Percentiles rank a stretch among this genome's conserved stretches.
These are phyloP conservation scores for Maccullochella peelii DNA, from an alignment of 2,113 vertebrate genomes.

Conservation along the genomic window DNA sequence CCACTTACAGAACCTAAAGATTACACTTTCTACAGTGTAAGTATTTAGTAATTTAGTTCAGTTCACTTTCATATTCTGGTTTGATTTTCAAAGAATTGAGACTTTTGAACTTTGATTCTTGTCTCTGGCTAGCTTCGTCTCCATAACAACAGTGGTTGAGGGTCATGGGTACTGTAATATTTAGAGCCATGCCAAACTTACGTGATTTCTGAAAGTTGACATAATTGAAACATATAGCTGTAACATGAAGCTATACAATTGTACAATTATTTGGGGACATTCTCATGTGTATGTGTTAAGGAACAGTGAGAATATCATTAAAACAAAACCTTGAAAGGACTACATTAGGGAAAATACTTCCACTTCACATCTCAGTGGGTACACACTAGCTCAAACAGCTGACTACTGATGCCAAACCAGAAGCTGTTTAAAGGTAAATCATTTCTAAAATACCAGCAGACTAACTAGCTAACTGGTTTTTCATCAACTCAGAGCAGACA, in stretches of 20 bases:
- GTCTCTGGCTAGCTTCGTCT: neutral
- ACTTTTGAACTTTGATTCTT: no score
- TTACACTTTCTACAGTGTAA: no score
- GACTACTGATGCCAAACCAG: no score
- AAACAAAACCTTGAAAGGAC: neutral
- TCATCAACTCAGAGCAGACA: no score
- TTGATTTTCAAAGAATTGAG: neutral
- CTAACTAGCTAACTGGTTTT: no score
- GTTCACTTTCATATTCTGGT: neutral
- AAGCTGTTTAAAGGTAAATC: no score
- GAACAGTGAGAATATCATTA: neutral
- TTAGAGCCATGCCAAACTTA: no score
- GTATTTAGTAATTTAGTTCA: neutral
- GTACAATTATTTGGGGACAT: neutral
- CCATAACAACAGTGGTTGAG: neutral
- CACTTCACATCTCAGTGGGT: no score
- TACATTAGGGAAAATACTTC: neutral
- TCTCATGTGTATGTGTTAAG: neutral
- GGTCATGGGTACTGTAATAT: neutral
- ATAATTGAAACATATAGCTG: neutral
- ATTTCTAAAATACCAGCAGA: no score
- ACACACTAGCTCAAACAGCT: no score
- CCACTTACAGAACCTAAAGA: neutral
- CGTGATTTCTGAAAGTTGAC: no score
- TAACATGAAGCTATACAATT: neutral